phyloP scores from a whole-genome alignment of 2,113 vertebrate genomes.

The Charina bottae region DNA sequence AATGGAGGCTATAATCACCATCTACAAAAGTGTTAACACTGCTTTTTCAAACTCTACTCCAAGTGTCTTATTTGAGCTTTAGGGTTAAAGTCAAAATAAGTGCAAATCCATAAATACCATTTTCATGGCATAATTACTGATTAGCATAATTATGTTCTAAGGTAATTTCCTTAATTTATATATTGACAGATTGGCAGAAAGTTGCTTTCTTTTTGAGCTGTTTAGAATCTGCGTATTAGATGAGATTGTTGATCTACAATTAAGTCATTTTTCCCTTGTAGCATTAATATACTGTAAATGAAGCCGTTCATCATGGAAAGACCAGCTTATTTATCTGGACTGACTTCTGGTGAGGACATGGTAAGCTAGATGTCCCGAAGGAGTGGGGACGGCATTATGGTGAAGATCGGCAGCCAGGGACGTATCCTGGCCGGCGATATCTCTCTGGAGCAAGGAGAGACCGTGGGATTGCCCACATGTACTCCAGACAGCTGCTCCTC shows the following conservation, averaged over 20 bases:
- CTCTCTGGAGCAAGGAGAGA: no score
- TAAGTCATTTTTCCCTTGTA: constrained; percentile 71
- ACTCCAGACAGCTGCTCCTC: no score
- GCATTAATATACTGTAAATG: constrained; percentile 66
- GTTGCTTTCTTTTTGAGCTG: constrained; percentile 60
- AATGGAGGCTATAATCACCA: constrained; percentile 53
- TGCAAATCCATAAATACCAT: constrained; percentile 63
- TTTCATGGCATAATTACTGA: constrained; percentile 71
- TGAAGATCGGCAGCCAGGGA: no score
- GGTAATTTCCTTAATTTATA: constrained; percentile 76
- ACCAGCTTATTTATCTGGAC: constrained; percentile 52
- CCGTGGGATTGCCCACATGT: no score
- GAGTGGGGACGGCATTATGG: no score
- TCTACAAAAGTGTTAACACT: constrained; percentile 55
- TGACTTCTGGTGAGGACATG: no score
- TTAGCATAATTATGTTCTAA: constrained; percentile 73
- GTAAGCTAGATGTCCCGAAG: no score
- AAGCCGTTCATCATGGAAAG: constrained; percentile 70
- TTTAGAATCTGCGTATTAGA: constrained; percentile 72
- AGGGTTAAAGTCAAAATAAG: constrained; percentile 65
- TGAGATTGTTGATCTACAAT: constrained; percentile 75
- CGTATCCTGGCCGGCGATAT: no score
- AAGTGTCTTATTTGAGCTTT: constrained; percentile 61
- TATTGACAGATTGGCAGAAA: constrained; percentile 68
- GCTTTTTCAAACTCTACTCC: constrained; percentile 48